Evolutionary conservation across 2,888 invertebrate genomes (phyloP), one percentile per base, ranked within the genome.

Genomic region (Mongoloraphidia duomilia): DNA sequence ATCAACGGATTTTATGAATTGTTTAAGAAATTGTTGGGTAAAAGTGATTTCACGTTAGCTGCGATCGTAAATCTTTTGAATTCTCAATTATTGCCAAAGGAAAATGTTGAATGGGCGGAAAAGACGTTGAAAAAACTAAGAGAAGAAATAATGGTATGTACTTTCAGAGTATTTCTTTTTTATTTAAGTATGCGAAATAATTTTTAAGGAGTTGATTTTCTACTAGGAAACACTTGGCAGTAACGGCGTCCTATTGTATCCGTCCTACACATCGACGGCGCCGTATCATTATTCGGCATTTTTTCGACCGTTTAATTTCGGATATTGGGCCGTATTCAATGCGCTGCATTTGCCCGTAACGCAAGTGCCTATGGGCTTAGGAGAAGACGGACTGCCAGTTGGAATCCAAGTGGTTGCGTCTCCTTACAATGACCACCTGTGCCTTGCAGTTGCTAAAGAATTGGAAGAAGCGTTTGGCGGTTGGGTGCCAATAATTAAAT

Each of bases 281-380:
- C 83, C 84, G 12, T 85, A 85, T 65, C 93, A 94, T 69, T 82
- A 84, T 65, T 79, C 85, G 49, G 75, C 84, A 14, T 74, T 85
- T 54, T 63, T 88, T 9, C 78, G 85, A 47, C 82, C 88, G 1
- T 84, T 76, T 67, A 91, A 93, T 70, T 90, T 91, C 65, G 76
- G 79, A 44, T 90, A 91, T 67, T 91, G 87, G 68, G 82, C 80
- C 14, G 70, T 94, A 47, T 85, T 92, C 67, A 95, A 93, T 68
- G 84, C 82, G 9, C 66, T 94, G 14, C 80, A 82, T 43, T 70
- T 92, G 44, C 94, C 94, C 0, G 81, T 77, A 0, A 90, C 86
- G 0, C 88, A 90, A 72, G 84, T 90, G 4, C 92, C 92, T 0
- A 65, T 92, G 36, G 91, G 91, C 0, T 65, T 91, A 43, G 76